A percentile compares a stretch with the other conserved stretches of the same genome.
Evolutionary conservation across 1,140 invertebrate species (phyloP).

Genomic region (Cephus cinctus): DNA sequence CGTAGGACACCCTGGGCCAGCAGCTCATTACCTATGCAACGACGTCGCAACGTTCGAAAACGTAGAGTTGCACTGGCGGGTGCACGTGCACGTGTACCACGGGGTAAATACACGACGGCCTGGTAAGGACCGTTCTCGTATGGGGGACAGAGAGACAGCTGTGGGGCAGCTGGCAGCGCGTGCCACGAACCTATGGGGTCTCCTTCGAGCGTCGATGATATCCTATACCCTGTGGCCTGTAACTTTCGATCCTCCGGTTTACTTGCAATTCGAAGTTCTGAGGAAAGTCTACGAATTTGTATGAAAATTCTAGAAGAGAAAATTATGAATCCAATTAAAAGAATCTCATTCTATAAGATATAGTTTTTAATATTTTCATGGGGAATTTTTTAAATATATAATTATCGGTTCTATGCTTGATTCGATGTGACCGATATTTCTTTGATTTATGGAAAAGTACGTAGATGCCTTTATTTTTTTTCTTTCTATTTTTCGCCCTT

Average conservation of each 20-base stretch:
- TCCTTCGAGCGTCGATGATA: conserved; percentile 43
- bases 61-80: conserved; percentile 21
- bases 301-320: no score
- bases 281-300: no score
- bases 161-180: conserved; percentile 57
- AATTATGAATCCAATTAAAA: no score
- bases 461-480: neutral
- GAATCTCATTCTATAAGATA: no score
- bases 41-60: conserved; percentile 23
- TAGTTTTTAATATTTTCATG: no score
- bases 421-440: neutral
- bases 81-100: conserved; percentile 22
- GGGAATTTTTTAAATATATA: no score
- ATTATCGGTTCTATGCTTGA: no score
- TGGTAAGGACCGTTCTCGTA: conserved; percentile 36
- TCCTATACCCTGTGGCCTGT: conserved; percentile 35
- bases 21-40: conserved; percentile 17
- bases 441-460: neutral
- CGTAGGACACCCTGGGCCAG: no score
- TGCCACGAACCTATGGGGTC: conserved; percentile 57
- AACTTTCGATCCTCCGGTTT: no score
- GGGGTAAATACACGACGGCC: conserved; percentile 43
- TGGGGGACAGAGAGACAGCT: conserved; percentile 45
- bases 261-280: no score
- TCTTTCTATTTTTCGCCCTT: neutral